phyloP scores from a whole-genome alignment of 2,113 vertebrate species.

The Hydrolagus affinis region DNA sequence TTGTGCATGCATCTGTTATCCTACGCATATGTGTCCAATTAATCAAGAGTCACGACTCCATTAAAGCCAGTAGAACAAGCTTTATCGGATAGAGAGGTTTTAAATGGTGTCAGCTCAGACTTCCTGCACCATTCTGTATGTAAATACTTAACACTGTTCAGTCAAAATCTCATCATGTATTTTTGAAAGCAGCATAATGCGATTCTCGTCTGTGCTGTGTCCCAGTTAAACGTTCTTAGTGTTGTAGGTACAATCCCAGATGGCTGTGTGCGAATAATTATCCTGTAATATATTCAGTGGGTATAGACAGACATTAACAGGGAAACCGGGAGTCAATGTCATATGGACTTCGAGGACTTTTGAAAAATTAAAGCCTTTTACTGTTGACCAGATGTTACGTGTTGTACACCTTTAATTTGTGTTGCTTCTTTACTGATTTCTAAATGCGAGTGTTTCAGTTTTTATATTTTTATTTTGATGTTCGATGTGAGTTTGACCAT shows the following conservation, averaged over 20 bases:
- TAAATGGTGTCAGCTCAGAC: background rate
- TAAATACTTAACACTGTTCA: background rate
- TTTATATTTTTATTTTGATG: too few relatives aligned
- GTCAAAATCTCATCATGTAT: background rate
- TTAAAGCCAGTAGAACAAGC: background rate
- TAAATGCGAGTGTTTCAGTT: too few relatives aligned
- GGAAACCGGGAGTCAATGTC: background rate
- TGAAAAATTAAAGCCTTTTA: background rate
- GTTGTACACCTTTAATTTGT: too few relatives aligned
- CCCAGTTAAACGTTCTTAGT: background rate
- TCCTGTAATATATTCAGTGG: background rate
- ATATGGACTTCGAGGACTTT: background rate
- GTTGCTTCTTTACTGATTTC: too few relatives aligned
- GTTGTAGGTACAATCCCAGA: background rate
- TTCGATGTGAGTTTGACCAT: too few relatives aligned
- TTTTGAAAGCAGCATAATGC: background rate
- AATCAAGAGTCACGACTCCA: background rate
- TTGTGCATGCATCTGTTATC: background rate
- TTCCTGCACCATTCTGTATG: background rate
- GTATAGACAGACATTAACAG: background rate
- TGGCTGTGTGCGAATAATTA: background rate
- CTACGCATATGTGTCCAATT: background rate
- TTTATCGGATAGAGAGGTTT: background rate
- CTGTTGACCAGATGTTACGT: too few relatives aligned
- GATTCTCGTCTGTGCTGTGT: background rate